phyloP scores from a whole-genome alignment of 2,888 invertebrate species.

The Apomyelois bistriatella region DNA sequence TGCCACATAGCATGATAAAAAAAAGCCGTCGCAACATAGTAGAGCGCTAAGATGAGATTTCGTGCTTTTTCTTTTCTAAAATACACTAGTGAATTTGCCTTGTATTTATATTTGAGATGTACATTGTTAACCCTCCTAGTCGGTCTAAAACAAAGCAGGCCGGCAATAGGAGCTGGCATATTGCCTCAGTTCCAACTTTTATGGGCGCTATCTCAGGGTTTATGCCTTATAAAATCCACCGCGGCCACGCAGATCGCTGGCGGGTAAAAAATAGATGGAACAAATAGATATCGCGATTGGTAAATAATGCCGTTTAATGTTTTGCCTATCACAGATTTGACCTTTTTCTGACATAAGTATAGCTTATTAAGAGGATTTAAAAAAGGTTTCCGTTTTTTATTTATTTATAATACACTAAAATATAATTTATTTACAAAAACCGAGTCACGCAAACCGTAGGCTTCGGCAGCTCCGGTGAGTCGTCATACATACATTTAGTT shows the following conservation, averaged over 20 bases:
- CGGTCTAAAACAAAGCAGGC: constrained; percentile 66
- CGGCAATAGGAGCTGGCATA: constrained; percentile 66
- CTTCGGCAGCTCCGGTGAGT: too few species aligned
- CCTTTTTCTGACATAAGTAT: too few species aligned
- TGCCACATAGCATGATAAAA: too few species aligned
- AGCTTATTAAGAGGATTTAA: too few species aligned
- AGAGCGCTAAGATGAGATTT: too few species aligned
- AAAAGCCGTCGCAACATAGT: too few species aligned
- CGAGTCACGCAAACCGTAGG: too few species aligned
- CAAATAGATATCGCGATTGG: constrained; percentile 53
- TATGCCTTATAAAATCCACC: constrained; percentile 70
- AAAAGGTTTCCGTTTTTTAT: too few species aligned
- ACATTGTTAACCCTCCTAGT: constrained; percentile 50
- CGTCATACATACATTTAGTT: too few species aligned
- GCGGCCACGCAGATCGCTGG: constrained; percentile 48
- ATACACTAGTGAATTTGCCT: constrained; percentile 19
- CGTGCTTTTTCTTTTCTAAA: too few species aligned
- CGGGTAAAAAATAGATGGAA: constrained; percentile 46
- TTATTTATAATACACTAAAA: too few species aligned
- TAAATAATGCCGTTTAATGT: constrained; percentile 44
- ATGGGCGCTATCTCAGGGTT: constrained; percentile 67
- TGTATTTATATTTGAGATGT: constrained; percentile 23
- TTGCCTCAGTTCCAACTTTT: constrained; percentile 68
- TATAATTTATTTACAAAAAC: too few species aligned
- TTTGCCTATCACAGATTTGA: not conserved